phyloP scores from a whole-genome alignment of 2,888 invertebrate genomes.

The Phaedon cochleariae region DNA sequence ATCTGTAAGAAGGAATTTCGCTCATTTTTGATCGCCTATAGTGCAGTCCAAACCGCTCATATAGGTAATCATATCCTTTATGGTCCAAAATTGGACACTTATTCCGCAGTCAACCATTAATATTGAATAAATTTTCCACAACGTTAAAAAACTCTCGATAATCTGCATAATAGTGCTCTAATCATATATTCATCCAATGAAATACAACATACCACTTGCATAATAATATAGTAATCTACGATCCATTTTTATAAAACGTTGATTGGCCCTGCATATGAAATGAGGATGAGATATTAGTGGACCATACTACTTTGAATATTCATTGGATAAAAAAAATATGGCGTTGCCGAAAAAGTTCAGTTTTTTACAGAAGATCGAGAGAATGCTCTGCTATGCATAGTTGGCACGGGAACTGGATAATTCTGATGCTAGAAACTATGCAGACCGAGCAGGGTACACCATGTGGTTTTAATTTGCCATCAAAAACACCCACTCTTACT shows the following conservation, averaged over 20 bases:
- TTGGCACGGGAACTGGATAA: constrained; percentile 55
- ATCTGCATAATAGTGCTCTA: constrained; percentile 40
- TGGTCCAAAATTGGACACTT: constrained; percentile 35
- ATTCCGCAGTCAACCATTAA: constrained; percentile 28
- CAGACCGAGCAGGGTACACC: constrained; percentile 37
- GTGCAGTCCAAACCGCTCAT: too few relatives aligned
- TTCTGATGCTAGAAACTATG: constrained; percentile 48
- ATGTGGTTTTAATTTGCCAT: constrained; percentile 58
- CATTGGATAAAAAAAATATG: not conserved
- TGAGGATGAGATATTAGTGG: constrained; percentile 6
- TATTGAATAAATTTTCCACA: constrained; percentile 40
- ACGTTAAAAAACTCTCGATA: constrained; percentile 30
- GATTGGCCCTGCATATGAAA: constrained; percentile 27
- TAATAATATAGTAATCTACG: constrained; percentile 33
- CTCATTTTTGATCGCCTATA: too few relatives aligned
- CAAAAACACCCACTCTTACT: constrained; percentile 34
- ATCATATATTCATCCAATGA: constrained; percentile 38
- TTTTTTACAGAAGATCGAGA: too few relatives aligned
- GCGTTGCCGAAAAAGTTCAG: not conserved
- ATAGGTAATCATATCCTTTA: not conserved
- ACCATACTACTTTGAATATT: not conserved
- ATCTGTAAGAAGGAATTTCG: too few relatives aligned
- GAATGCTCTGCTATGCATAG: constrained; percentile 32
- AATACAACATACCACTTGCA: constrained; percentile 25
- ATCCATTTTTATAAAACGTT: constrained; percentile 31